Percentiles rank a stretch among this genome's conserved stretches.
These are phyloP conservation scores for Eublepharis macularius DNA, from an alignment of 2,113 vertebrate genomes.

Conservation along the genomic window DNA sequence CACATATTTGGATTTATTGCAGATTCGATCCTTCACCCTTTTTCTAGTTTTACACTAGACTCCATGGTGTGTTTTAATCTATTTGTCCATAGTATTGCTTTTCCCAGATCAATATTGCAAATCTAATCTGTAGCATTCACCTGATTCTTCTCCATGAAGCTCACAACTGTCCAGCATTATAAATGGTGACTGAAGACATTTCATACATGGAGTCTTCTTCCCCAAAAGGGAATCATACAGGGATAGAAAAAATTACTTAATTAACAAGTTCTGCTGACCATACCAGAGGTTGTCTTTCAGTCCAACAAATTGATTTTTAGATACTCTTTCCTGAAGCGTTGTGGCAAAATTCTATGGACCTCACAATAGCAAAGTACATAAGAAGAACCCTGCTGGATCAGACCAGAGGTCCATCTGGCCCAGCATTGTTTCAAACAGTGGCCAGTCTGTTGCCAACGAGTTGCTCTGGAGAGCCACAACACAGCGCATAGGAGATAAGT, in stretches of 20 bases:
- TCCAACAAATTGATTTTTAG: not conserved
- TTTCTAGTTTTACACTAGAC: conserved; percentile 26
- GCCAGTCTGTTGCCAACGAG: no score
- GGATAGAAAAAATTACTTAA: no score
- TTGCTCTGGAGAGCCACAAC: no score
- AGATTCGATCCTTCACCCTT: conserved; percentile 19
- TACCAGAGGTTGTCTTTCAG: not conserved
- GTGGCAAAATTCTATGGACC: not conserved
- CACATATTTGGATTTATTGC: conserved; percentile 32
- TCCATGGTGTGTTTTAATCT: conserved; percentile 38
- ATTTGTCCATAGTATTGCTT: conserved; percentile 37
- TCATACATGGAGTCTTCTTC: conserved; percentile 25
- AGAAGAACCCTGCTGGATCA: no score
- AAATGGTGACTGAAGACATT: conserved; percentile 24
- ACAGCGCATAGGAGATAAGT: no score
- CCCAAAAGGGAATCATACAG: not conserved
- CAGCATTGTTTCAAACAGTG: no score
- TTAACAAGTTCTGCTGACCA: not conserved
- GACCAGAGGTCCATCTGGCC: no score
- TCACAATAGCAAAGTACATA: not conserved
- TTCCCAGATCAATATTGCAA: conserved; percentile 40
- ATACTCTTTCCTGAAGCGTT: no score
- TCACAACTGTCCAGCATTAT: conserved; percentile 18
- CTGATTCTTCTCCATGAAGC: conserved; percentile 34
- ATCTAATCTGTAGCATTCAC: conserved; percentile 35